Evolutionary conservation across 2,797 vertebrate species (phyloP).

Genomic region (Tenualosa ilisha): DNA sequence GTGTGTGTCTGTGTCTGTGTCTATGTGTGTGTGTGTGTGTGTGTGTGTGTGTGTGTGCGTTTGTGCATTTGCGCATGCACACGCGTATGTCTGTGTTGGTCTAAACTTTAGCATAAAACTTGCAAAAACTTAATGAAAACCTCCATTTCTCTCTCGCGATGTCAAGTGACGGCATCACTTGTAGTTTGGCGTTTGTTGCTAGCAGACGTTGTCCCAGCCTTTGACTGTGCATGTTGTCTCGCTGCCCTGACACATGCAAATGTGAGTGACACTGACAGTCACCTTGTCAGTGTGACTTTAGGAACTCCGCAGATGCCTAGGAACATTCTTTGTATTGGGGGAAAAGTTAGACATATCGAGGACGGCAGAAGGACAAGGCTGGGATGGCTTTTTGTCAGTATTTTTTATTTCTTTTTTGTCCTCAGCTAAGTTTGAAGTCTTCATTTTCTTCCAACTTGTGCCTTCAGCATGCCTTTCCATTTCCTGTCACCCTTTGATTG

Average conservation of each 20-base stretch:
- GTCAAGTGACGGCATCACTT: background rate
- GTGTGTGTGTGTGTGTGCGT: too few species aligned
- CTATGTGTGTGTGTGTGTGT: too few species aligned
- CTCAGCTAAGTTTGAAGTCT: background rate
- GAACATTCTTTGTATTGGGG: background rate
- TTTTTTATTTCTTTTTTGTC: background rate
- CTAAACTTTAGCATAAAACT: too few species aligned
- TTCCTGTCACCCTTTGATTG: too few species aligned
- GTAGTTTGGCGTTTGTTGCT: background rate
- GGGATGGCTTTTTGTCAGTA: background rate
- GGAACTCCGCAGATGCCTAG: background rate
- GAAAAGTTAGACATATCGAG: background rate
- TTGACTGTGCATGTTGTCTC: background rate
- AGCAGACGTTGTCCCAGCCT: background rate
- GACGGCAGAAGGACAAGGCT: background rate
- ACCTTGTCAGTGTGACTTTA: background rate
- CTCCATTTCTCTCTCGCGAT: background rate
- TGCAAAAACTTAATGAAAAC: background rate
- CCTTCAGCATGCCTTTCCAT: too few species aligned
- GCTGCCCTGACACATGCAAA: background rate
- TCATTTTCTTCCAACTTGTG: background rate
- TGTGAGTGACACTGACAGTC: background rate
- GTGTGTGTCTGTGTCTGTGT: too few species aligned
- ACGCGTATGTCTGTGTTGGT: too few species aligned
- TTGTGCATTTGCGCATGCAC: too few species aligned